Base-by-base conservation (phyloP, 2,113 vertebrate species). In the Rousettus leschenaultii region DNA sequence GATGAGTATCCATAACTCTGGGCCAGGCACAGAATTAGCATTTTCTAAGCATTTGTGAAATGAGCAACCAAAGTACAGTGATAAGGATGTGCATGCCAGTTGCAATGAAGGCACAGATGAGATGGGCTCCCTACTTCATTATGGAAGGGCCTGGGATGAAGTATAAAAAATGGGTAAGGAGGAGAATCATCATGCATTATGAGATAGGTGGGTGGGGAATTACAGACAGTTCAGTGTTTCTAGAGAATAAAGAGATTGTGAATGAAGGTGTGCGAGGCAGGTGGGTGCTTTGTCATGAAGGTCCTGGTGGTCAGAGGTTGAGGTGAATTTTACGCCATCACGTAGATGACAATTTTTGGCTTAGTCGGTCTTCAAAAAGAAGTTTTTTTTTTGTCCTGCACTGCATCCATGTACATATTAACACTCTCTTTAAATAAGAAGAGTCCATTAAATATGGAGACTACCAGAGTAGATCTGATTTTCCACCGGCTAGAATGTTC, bases 81-180 rank as follows among this genome's bases (percentile, higher is more conserved):
- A 43, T 33, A 33, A 38, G 10, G 5, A 45, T 63, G 24, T 19
- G 5, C n/a, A 10, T 0, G 40, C 40, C 74, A 33, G 35, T 28
- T 38, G 15, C 63, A 21, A 24, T 9, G 21, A n/a, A 82, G 83
- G 40, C 7, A 33, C 10, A 40, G 28, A 15, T 35, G 57, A 78
- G 10, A 9, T 2, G 13, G 2, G 0, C n/a, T 68, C 9, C 12
- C 7, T 48, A 5, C 24, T 22, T 22, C 6, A 3, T 48, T 70
- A 4, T 24, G 18, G 30, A 91, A 66, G 35, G 15, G 1, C 8
- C 19, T 30, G 2, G 28, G 30, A 53, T 48, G 43, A 68, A 84
- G 14, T 30, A 43, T 21, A 11, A 61, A 45, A 15, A 38, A 40
- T 63, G 4, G 12, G 6, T 7, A 66, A 48, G 10, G 43, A 83